phyloP scores from a whole-genome alignment of 2,888 invertebrate species.

The Liposcelis brunnea region DNA sequence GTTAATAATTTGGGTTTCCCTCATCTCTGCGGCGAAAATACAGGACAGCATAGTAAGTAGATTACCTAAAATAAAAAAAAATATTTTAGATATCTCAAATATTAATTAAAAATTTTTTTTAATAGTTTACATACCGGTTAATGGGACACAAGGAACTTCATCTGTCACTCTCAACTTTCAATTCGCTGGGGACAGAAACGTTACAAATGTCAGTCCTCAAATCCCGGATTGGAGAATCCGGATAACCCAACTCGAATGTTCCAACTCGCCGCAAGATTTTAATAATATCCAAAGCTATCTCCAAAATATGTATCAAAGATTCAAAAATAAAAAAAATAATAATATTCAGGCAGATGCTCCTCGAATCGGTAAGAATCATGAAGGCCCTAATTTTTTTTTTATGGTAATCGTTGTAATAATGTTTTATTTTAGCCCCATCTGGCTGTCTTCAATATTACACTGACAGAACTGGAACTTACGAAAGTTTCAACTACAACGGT shows the following conservation, averaged over 20 bases:
- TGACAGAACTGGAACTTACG: slow-evolving; percentile 35
- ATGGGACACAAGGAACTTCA: slow-evolving; percentile 23
- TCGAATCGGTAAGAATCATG: no score
- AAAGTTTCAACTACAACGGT: slow-evolving; percentile 43
- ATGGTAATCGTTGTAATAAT: slow-evolving; percentile 15
- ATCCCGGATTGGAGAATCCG: slow-evolving; percentile 35
- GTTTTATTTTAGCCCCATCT: slow-evolving; percentile 38
- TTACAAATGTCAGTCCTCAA: slow-evolving; percentile 11
- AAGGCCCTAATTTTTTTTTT: slow-evolving; percentile 4
- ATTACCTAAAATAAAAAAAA: slow-evolving; percentile 16
- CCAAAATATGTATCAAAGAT: neutral
- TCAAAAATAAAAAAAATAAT: neutral
- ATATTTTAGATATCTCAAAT: slow-evolving; percentile 14
- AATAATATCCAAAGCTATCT: slow-evolving; percentile 1
- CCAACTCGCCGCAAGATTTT: slow-evolving; percentile 25
- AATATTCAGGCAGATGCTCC: no score
- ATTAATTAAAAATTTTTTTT: slow-evolving; percentile 22
- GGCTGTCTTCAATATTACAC: slow-evolving; percentile 51
- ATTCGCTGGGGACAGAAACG: slow-evolving; percentile 24
- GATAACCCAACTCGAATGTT: slow-evolving; percentile 43
- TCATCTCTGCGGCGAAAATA: slow-evolving; percentile 41
- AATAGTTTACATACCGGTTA: slow-evolving; percentile 33
- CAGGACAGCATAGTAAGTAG: slow-evolving; percentile 39
- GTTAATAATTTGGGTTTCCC: slow-evolving; percentile 33
- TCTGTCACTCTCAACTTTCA: slow-evolving; percentile 32